Percentiles rank a stretch among this genome's conserved stretches.
These are phyloP conservation scores for Sebastes jordani DNA, from an alignment of 2,797 vertebrate species.

Conservation along the genomic window DNA sequence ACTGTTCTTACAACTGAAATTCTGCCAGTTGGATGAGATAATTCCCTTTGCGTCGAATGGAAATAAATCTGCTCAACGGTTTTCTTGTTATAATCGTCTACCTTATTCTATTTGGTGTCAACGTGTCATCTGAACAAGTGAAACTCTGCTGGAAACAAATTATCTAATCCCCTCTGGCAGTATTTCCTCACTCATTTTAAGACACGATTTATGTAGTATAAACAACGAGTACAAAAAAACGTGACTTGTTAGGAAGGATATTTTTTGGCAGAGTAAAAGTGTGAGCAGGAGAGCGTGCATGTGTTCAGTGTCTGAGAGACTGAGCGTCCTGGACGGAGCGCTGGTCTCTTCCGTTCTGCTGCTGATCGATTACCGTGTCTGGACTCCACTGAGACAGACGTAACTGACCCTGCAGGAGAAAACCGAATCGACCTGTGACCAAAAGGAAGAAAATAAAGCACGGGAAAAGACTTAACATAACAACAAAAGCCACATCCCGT, in stretches of 20 bases:
- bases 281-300: conserved; percentile 22
- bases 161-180: neutral
- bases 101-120: conserved; percentile 3
- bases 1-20: conserved; percentile 8
- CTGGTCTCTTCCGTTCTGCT: conserved; percentile 67
- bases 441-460: conserved; percentile 29
- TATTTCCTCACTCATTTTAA: conserved; percentile 5
- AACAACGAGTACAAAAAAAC: neutral
- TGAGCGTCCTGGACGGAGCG: conserved; percentile 54
- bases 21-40: conserved; percentile 9
- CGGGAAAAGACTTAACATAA: conserved; percentile 43
- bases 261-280: conserved; percentile 19
- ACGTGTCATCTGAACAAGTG: conserved; percentile 9
- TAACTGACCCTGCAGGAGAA: conserved; percentile 58
- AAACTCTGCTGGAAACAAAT: conserved; percentile 9
- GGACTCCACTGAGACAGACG: conserved; percentile 63
- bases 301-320: conserved; percentile 42
- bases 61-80: conserved; percentile 6
- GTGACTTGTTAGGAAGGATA: neutral
- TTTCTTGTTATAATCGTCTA: neutral
- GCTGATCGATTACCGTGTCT: conserved; percentile 76
- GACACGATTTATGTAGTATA: neutral
- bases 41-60: neutral
- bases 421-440: conserved; percentile 54
- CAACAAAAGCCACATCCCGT: conserved; percentile 47